These are phyloP conservation scores for Malurus splendens DNA, from an alignment of 2,797 vertebrate genomes.

Conservation along the genomic window DNA sequence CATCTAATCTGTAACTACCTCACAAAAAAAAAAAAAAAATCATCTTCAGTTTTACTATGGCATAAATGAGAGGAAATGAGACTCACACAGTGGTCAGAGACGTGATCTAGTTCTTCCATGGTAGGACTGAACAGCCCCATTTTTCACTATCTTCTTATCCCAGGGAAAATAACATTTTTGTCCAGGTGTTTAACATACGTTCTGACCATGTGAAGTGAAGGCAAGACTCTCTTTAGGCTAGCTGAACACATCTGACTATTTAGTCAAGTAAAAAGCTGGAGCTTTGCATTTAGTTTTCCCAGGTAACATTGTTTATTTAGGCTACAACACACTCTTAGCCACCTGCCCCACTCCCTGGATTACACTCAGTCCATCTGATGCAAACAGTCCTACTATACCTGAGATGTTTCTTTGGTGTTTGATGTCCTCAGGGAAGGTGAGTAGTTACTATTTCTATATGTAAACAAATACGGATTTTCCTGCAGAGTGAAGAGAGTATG, in stretches of 20 bases:
- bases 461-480: slow-evolving; percentile 70
- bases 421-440: not conserved
- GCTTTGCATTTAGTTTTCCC: not conserved
- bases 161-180: not conserved
- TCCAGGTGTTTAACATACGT: not conserved
- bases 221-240: not conserved
- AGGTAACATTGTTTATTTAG: not conserved
- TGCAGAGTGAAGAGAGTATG: slow-evolving; percentile 38
- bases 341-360: not conserved
- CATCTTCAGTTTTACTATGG: not conserved
- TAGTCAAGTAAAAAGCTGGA: not conserved
- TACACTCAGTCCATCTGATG: not conserved
- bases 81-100: not conserved
- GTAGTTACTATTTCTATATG: slow-evolving; percentile 71
- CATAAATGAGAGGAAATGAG: not conserved
- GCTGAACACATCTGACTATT: not conserved
- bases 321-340: not conserved
- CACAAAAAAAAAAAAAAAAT: not conserved
- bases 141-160: not conserved
- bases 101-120: not conserved
- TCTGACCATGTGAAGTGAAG: not conserved
- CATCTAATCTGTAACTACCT: not conserved
- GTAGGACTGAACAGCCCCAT: not conserved
- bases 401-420: not conserved
- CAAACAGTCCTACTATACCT: slow-evolving; percentile 53